phyloP scores from a whole-genome alignment of 1,140 invertebrate species.

The Zophobas morio region DNA sequence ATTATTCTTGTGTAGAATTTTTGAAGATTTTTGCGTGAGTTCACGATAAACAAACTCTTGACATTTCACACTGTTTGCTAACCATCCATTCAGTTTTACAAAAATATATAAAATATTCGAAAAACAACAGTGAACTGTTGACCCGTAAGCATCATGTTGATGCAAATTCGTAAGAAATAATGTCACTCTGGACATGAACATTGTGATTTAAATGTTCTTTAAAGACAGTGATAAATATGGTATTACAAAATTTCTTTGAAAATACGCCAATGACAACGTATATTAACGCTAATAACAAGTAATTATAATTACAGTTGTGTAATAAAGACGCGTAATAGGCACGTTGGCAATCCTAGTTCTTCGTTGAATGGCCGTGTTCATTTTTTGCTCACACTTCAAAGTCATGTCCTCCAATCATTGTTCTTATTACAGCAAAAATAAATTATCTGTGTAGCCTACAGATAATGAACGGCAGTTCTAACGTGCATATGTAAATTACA shows the following conservation, averaged over 20 bases:
- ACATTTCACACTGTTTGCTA: too few relatives aligned
- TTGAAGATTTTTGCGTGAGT: too few relatives aligned
- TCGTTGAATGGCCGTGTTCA: background rate
- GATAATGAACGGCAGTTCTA: too few relatives aligned
- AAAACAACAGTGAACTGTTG: background rate
- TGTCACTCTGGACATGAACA: background rate
- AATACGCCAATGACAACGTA: conserved; percentile 29
- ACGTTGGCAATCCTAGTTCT: conserved; percentile 11
- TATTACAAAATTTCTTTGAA: conserved; percentile 30
- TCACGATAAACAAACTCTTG: too few relatives aligned
- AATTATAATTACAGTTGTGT: conserved; percentile 34
- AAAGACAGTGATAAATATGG: background rate
- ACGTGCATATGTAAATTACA: too few relatives aligned
- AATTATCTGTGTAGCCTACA: background rate
- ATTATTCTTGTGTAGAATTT: too few relatives aligned
- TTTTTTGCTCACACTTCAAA: background rate
- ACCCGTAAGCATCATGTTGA: background rate
- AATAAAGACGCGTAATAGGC: conserved; percentile 38
- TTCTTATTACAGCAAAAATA: background rate
- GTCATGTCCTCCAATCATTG: too few relatives aligned
- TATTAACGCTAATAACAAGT: conserved; percentile 35
- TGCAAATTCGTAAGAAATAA: background rate
- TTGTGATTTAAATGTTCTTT: background rate
- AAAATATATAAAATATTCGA: too few relatives aligned
- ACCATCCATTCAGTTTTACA: too few relatives aligned